phyloP scores from a whole-genome alignment of 2,797 vertebrate species.

The Lycodopsis pacificus region DNA sequence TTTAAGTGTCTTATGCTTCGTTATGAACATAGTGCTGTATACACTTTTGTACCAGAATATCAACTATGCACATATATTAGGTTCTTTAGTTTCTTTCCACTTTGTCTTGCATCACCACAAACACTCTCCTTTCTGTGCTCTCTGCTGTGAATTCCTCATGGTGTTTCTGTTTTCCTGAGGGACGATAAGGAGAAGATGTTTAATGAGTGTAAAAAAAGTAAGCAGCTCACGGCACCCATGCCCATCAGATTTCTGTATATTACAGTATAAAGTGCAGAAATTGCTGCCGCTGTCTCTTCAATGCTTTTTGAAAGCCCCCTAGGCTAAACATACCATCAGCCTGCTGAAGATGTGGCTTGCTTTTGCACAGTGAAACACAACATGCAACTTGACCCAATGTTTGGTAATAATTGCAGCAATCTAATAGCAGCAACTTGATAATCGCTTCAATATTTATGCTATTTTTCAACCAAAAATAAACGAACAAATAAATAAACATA shows the following conservation, averaged over 20 bases:
- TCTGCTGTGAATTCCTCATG: background rate
- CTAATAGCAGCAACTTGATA: background rate
- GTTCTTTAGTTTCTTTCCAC: background rate
- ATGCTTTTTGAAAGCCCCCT: background rate
- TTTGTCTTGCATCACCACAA: constrained; percentile 18
- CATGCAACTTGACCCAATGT: background rate
- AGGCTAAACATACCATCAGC: background rate
- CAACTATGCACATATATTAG: constrained; percentile 4
- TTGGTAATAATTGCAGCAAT: background rate
- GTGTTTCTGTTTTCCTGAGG: constrained; percentile 9
- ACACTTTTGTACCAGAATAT: background rate
- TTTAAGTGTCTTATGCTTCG: background rate
- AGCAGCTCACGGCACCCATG: background rate
- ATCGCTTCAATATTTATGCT: background rate
- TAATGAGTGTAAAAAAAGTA: background rate
- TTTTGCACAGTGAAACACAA: constrained; percentile 2
- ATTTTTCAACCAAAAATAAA: background rate
- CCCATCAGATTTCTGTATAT: background rate
- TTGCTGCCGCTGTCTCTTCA: background rate
- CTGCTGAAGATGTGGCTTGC: background rate
- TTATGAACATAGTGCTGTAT: background rate
- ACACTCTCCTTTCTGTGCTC: background rate
- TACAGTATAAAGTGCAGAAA: background rate
- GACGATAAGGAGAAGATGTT: background rate
- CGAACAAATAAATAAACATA: background rate